Evolutionary conservation across 2,113 vertebrate species (phyloP).

Genomic region (Thomomys bottae): DNA sequence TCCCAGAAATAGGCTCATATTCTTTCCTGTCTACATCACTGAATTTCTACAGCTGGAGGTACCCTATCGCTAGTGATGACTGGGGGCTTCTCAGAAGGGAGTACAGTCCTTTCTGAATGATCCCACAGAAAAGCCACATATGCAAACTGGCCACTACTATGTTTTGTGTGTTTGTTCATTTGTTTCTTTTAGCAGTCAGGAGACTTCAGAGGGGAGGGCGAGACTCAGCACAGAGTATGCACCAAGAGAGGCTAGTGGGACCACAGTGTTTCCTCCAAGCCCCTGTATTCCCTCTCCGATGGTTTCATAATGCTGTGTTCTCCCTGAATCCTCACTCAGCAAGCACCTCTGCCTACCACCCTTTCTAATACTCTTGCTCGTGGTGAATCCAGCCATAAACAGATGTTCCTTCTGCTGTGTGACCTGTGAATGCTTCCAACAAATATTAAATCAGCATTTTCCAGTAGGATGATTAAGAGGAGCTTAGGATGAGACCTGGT

Average conservation of each 20-base stretch:
- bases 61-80: not conserved
- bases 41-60: not conserved
- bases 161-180: not conserved
- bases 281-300: not conserved
- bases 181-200: not conserved
- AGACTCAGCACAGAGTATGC: not conserved
- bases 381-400: not conserved
- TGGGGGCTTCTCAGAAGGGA: not conserved
- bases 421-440: not conserved
- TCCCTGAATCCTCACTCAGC: conserved; percentile 4
- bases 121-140: not conserved
- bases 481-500: not conserved
- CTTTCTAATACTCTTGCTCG: not conserved
- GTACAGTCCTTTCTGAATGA: fast-evolving
- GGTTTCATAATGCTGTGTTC: not conserved
- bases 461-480: not conserved
- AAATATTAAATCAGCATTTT: not conserved
- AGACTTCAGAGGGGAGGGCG: not conserved
- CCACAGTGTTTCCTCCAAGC: not conserved
- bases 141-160: not conserved
- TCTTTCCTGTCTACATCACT: not conserved
- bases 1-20: not conserved
- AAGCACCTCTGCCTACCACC: not conserved
- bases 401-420: not conserved
- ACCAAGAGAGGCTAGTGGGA: not conserved